A percentile compares a stretch with the other conserved stretches of the same genome.
These are phyloP conservation scores for Hylyphantes graminicola DNA, from an alignment of 1,140 invertebrate species.

Conservation along the genomic window DNA sequence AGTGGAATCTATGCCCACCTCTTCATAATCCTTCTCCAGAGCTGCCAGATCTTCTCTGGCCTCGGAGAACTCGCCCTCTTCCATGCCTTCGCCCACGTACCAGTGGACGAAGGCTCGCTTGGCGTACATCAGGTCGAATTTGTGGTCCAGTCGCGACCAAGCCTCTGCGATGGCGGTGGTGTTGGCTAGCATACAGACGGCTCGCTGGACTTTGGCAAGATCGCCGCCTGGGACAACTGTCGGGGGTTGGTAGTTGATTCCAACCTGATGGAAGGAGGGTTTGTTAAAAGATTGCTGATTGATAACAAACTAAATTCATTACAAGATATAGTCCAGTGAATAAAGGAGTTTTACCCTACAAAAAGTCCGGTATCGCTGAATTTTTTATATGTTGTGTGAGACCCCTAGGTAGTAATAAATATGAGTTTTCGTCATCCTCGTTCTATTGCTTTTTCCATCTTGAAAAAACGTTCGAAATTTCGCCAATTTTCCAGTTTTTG, in stretches of 20 bases:
- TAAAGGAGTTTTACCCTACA: too few relatives aligned
- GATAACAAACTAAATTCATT: too few relatives aligned
- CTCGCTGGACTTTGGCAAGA: constrained; percentile 71
- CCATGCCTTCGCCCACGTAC: constrained; percentile 88
- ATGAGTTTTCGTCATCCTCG: too few relatives aligned
- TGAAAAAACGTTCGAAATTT: too few relatives aligned
- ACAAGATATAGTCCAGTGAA: too few relatives aligned
- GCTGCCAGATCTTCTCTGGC: constrained; percentile 87
- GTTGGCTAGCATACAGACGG: constrained; percentile 81
- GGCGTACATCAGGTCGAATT: constrained; percentile 79
- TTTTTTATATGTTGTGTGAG: too few relatives aligned
- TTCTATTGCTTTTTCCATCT: too few relatives aligned
- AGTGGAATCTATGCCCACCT: constrained; percentile 77
- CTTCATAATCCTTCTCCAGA: constrained; percentile 87
- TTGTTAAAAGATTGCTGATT: too few relatives aligned
- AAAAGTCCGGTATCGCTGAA: too few relatives aligned
- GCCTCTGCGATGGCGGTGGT: constrained; percentile 80
- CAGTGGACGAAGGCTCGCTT: constrained; percentile 88
- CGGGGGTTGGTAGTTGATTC: constrained; percentile 70
- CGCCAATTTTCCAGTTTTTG: too few relatives aligned
- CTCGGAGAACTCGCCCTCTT: constrained; percentile 86
- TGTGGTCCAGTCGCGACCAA: constrained; percentile 78
- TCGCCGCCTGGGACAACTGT: constrained; percentile 76
- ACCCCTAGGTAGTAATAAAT: too few relatives aligned
- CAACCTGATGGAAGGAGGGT: constrained; percentile 65